Percentiles rank a stretch among this genome's conserved stretches.
Conservation (phyloP, 2,888 invertebrate genomes). For the Adelognathus sp. region DNA sequence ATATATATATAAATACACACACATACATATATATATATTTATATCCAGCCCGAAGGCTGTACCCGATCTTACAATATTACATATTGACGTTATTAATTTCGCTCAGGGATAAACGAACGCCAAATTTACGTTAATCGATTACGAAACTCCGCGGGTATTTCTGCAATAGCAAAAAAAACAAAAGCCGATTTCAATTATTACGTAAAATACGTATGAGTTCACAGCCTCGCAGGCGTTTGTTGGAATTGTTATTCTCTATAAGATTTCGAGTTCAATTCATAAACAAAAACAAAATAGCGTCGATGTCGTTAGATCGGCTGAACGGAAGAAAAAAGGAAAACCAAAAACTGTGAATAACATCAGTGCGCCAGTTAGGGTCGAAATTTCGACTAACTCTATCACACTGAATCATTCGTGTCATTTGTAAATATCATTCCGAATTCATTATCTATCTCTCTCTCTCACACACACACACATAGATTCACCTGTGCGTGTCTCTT, state of each 20-base stretch:
- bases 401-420: slow-evolving; percentile 56
- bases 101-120: slow-evolving; percentile 75
- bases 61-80: slow-evolving; percentile 59
- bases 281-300: slow-evolving; percentile 6
- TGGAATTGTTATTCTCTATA: not conserved
- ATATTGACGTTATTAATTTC: slow-evolving; percentile 60
- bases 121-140: slow-evolving; percentile 66
- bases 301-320: slow-evolving; percentile 14
- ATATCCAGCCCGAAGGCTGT: slow-evolving; percentile 60
- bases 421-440: slow-evolving; percentile 68
- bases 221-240: slow-evolving; percentile 48
- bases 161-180: slow-evolving; percentile 12
- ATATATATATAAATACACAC: slow-evolving; percentile 1
- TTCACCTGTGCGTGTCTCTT: slow-evolving; percentile 49
- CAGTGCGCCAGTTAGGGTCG: not conserved
- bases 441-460: too few relatives aligned
- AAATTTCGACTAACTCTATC: slow-evolving; percentile 24
- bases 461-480: too few relatives aligned
- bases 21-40: slow-evolving; percentile 1
- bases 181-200: slow-evolving; percentile 27
- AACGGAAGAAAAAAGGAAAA: not conserved
- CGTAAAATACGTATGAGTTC: slow-evolving; percentile 22
- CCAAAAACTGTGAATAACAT: slow-evolving; percentile 13
- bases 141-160: slow-evolving; percentile 34
- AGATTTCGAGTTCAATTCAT: slow-evolving; percentile 23